Base-by-base conservation (phyloP, 2,113 vertebrate species). In the Anoplopoma fimbria region DNA sequence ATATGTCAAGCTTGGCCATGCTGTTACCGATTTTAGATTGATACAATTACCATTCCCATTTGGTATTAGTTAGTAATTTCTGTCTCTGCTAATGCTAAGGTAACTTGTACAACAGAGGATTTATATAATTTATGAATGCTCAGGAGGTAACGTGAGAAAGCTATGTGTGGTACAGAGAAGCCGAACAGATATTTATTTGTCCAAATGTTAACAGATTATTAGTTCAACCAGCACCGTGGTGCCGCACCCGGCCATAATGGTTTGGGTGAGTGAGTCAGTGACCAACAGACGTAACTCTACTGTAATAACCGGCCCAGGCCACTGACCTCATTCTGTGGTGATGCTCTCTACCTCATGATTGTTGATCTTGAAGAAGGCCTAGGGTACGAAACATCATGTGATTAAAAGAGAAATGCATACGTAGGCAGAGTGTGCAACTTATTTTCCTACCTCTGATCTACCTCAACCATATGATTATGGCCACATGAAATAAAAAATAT, bases 271-370 rank as follows among this genome's bases (percentile, higher is more conserved):
- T 84, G 69, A 88, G 69, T 89, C 72, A 60, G 27, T 45, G 5
- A 81, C 69, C 81, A 15, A 27, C 49, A 65, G 27, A 79, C 27
- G 29, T 33, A 72, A 55, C 49, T 70, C 36, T 38, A 49, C 86
- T 67, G 71, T 68, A 76, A 51, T 82, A 62, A 27, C 75, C 0
- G 57, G 63, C 64, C 67, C 84, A 71, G 40, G 61, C 53, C 75
- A 58, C 45, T 87, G 89, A 85, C 85, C 69, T 89, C 87, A 87
- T 78, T 70, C 45, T 74, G 85, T 21, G 85, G 79, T 51, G 21
- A 82, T 40, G 27, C 38, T 69, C 7, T 57, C n/a, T 67, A 80
- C 10, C 62, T 60, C 58, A 33, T 60, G 58, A 33, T 33, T 19
- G 29, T 31, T 33, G 27, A 60, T 60, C 27, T 31, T 60, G 57